These are phyloP conservation scores for Xestia xanthographa DNA, from an alignment of 2,888 invertebrate species.

Conservation along the genomic window DNA sequence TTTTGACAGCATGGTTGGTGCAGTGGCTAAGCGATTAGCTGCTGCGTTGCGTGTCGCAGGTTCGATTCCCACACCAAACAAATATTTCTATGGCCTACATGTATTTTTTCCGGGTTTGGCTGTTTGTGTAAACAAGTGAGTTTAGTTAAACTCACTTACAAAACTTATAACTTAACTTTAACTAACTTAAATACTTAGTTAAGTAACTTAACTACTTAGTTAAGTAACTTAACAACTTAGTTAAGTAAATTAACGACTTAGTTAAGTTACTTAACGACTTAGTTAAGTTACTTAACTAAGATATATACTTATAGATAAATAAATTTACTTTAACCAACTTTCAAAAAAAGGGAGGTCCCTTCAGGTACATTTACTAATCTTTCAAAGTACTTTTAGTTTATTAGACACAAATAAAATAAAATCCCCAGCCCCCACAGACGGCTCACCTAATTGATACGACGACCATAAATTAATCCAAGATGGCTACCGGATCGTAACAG, in stretches of 20 bases:
- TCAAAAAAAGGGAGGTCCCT: background rate
- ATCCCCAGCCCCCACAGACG: slow-evolving; percentile 53
- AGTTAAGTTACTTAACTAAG: no score
- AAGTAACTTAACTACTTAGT: no score
- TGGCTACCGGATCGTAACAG: slow-evolving; percentile 61
- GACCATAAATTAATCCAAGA: slow-evolving; percentile 68
- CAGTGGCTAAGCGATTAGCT: background rate
- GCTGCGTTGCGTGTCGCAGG: background rate
- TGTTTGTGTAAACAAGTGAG: background rate
- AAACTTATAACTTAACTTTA: no score
- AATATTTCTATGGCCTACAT: background rate
- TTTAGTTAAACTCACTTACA: no score
- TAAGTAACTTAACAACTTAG: no score
- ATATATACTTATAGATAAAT: no score
- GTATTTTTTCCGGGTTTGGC: background rate
- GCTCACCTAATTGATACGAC: slow-evolving; percentile 75
- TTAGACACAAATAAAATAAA: slow-evolving; percentile 11
- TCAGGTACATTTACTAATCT: background rate
- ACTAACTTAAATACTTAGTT: no score
- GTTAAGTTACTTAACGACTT: no score
- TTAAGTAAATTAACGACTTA: no score
- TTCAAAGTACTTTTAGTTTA: slow-evolving; percentile 23
- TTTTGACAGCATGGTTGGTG: background rate
- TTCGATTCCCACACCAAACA: background rate
- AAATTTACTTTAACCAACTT: background rate